phyloP scores from a whole-genome alignment of 1,140 invertebrate species.

The Musca domestica region DNA sequence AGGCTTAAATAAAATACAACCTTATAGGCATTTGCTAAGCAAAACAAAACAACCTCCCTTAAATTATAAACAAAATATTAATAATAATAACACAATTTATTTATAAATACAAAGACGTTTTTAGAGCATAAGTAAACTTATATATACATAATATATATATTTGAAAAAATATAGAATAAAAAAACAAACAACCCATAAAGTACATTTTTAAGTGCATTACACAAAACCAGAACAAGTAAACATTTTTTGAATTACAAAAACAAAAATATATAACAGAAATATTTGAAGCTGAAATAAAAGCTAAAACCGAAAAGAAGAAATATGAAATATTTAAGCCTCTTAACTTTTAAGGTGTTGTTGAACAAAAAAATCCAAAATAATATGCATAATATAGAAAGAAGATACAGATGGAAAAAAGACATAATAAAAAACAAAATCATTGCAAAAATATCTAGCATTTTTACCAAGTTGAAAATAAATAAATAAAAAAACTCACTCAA shows the following conservation, averaged over 20 bases:
- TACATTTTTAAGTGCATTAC: conserved; percentile 22
- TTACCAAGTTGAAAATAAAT: too few species aligned
- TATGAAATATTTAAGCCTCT: background rate
- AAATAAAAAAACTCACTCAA: too few species aligned
- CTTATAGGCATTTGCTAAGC: background rate
- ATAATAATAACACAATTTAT: background rate
- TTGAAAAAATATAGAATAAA: background rate
- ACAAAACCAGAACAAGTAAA: conserved; percentile 4
- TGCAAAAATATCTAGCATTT: too few species aligned
- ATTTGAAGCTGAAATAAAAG: background rate
- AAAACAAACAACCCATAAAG: conserved; percentile 15
- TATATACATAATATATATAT: background rate
- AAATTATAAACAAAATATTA: too few species aligned
- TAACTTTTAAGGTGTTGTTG: conserved; percentile 15
- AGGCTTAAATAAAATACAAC: background rate
- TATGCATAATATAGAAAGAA: too few species aligned
- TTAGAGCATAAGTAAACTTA: background rate
- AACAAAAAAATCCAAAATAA: conserved; percentile 2
- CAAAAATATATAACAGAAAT: conserved; percentile 8
- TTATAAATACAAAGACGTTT: background rate
- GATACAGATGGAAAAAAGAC: too few species aligned
- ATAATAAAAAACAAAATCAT: too few species aligned
- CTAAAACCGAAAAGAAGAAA: background rate
- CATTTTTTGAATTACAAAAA: too few species aligned
- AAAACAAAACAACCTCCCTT: too few species aligned